Conservation (phyloP, 2,113 vertebrate genomes). For the Rhinoderma darwinii region DNA sequence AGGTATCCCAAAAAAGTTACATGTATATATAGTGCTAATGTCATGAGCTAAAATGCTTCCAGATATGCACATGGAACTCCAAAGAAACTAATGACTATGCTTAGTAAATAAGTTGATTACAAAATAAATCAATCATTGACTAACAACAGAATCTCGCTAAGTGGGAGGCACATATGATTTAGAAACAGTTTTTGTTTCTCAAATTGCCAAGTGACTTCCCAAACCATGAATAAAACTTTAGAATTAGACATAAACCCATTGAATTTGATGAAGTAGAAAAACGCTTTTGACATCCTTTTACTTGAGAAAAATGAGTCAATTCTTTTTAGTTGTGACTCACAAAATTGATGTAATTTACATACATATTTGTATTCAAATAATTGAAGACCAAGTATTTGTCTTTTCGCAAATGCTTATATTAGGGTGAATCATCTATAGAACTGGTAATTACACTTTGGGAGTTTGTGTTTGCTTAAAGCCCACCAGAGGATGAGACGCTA, state of each 20-base stretch:
- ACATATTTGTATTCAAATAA: constrained; percentile 50
- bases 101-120: constrained; percentile 11
- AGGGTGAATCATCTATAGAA: constrained; percentile 52
- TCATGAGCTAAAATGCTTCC: background rate
- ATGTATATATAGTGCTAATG: background rate
- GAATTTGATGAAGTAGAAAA: constrained; percentile 54
- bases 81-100: constrained; percentile 18
- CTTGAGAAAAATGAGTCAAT: constrained; percentile 51
- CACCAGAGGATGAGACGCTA: constrained; percentile 31
- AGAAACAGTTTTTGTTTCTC: constrained; percentile 16
- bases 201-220: constrained; percentile 30
- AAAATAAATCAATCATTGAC: constrained; percentile 1
- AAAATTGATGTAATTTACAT: constrained; percentile 55
- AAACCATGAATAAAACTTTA: constrained; percentile 45
- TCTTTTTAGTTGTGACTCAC: constrained; percentile 54
- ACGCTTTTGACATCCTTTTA: constrained; percentile 50
- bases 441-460: constrained; percentile 48
- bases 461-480: constrained; percentile 49
- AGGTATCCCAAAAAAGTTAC: background rate
- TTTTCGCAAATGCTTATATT: constrained; percentile 46
- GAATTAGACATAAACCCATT: constrained; percentile 42
- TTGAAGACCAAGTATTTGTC: constrained; percentile 48
- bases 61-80: background rate
- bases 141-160: constrained; percentile 12
- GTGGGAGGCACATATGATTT: constrained; percentile 17